phyloP scores from a whole-genome alignment of 1,140 invertebrate genomes.

The Drosophila insularis region DNA sequence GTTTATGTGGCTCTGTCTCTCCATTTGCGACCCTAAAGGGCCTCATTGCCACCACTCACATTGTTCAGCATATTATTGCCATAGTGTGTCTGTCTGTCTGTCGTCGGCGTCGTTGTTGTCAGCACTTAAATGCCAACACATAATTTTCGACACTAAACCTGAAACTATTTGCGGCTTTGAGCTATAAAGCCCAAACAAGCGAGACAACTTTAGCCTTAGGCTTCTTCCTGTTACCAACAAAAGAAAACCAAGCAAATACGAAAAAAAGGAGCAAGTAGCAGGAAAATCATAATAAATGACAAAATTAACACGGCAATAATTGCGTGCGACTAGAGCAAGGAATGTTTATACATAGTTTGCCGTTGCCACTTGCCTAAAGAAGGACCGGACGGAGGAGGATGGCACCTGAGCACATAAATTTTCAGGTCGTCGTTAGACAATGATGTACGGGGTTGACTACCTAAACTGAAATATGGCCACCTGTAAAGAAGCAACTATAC shows the following conservation, averaged over 20 bases:
- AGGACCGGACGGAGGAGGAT: conserved; percentile 22
- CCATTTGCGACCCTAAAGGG: neutral
- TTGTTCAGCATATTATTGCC: neutral
- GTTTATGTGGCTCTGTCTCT: conserved; percentile 55
- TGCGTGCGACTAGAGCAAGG: conserved; percentile 36
- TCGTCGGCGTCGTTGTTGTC: conserved; percentile 11
- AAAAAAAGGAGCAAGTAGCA: neutral
- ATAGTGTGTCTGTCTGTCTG: conserved; percentile 3
- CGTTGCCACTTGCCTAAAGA: neutral
- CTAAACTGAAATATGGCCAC: conserved; percentile 25
- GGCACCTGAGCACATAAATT: conserved; percentile 63
- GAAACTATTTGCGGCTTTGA: conserved; percentile 65
- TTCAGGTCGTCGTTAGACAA: conserved; percentile 20
- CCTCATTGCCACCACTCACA: neutral
- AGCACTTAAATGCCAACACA: conserved; percentile 50
- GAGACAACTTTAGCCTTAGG: neutral
- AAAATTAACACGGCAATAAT: conserved; percentile 76
- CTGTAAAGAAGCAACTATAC: conserved; percentile 27
- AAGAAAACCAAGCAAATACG: neutral
- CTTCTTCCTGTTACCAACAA: neutral
- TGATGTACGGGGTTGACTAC: conserved; percentile 6
- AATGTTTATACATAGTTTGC: conserved; percentile 34
- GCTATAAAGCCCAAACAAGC: conserved; percentile 20
- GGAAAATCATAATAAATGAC: conserved; percentile 74
- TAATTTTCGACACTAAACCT: conserved; percentile 73